These are phyloP conservation scores for Urocitellus parryii DNA, from an alignment of 2,113 vertebrate species.

Conservation along the genomic window DNA sequence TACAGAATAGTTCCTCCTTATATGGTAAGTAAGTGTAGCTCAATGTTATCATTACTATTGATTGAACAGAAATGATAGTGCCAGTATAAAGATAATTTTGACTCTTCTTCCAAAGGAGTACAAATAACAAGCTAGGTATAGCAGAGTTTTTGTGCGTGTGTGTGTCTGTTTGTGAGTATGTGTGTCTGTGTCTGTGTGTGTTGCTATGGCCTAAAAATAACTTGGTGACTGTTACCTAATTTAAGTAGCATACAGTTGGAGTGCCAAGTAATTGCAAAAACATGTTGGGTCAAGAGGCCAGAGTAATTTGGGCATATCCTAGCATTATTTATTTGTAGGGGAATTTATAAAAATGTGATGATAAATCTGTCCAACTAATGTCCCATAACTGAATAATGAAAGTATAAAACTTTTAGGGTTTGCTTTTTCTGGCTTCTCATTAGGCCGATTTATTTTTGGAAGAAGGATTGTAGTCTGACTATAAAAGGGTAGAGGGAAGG, in stretches of 20 bases:
- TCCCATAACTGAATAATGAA: constrained; percentile 27
- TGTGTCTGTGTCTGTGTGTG: constrained; percentile 53
- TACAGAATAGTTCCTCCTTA: background rate
- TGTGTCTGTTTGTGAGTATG: constrained; percentile 21
- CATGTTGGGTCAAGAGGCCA: constrained; percentile 52
- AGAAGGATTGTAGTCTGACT: constrained; percentile 64
- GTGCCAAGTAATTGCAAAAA: constrained; percentile 79
- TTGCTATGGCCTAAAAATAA: constrained; percentile 86
- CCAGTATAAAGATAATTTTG: background rate
- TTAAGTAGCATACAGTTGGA: constrained; percentile 68
- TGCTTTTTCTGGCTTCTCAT: constrained; percentile 64
- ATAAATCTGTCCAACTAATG: constrained; percentile 47
- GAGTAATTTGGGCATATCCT: constrained; percentile 59
- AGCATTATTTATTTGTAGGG: constrained; percentile 67
- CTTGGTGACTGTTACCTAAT: constrained; percentile 80
- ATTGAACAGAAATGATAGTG: background rate
- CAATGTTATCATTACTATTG: background rate
- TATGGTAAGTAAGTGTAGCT: background rate
- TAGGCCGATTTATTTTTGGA: constrained; percentile 71
- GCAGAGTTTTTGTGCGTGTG: background rate
- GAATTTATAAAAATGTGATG: constrained; percentile 59
- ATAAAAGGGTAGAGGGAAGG: constrained; percentile 66
- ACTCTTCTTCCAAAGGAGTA: background rate
- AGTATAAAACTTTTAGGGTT: constrained; percentile 48
- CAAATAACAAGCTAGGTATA: background rate